Evolutionary conservation across 2,113 vertebrate species (phyloP).

Genomic region (Gymnogyps californianus): DNA sequence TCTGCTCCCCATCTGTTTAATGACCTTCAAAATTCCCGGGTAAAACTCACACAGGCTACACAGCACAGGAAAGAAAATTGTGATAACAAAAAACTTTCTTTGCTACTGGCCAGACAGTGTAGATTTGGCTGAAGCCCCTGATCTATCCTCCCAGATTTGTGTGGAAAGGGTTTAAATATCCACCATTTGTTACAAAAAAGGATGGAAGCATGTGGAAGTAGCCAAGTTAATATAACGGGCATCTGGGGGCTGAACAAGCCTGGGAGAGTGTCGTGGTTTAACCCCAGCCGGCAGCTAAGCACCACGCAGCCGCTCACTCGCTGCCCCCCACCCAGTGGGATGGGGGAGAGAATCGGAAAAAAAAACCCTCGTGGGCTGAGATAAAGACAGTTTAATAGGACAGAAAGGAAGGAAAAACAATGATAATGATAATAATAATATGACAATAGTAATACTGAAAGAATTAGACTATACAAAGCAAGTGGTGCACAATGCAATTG

Average conservation of each 20-base stretch:
- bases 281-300: too few species aligned
- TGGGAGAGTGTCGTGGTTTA: too few species aligned
- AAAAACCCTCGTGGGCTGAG: too few species aligned
- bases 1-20: neutral
- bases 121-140: neutral
- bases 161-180: neutral
- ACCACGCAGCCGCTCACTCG: too few species aligned
- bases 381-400: too few species aligned
- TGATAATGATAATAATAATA: too few species aligned
- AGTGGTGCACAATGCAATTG: too few species aligned
- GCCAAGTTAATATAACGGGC: neutral
- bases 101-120: neutral
- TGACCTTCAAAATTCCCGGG: neutral
- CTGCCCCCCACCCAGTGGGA: too few species aligned
- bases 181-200: neutral
- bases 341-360: too few species aligned
- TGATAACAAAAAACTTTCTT: neutral
- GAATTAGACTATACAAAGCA: too few species aligned
- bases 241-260: neutral
- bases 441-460: too few species aligned
- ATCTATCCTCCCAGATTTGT: neutral
- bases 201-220: neutral
- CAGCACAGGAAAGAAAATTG: neutral
- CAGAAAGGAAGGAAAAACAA: too few species aligned
- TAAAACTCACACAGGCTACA: neutral